These are phyloP conservation scores for Pachydiplax longipennis DNA, from an alignment of 2,888 invertebrate species.

Conservation along the genomic window DNA sequence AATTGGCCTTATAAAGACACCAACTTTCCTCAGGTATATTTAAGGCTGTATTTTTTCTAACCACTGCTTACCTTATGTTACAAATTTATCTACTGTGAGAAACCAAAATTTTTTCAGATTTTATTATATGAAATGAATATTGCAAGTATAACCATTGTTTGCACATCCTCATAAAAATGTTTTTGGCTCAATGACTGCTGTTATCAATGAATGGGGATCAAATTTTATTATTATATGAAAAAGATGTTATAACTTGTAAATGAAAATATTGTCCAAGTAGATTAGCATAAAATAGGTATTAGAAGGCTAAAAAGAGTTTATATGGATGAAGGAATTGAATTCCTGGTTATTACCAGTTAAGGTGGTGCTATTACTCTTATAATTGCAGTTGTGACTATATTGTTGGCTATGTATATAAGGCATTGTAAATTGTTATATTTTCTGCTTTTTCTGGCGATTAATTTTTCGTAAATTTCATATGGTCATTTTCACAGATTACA, in stretches of 20 bases:
- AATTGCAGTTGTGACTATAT: slow-evolving; percentile 7
- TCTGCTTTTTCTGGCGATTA: not conserved
- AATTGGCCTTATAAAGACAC: slow-evolving; percentile 34
- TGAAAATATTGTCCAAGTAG: not conserved
- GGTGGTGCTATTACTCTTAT: slow-evolving; percentile 30
- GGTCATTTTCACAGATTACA: not conserved
- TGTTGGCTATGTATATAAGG: slow-evolving; percentile 11
- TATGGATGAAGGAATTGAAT: not conserved
- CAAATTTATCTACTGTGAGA: not conserved
- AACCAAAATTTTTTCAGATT: not conserved
- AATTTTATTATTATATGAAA: not conserved
- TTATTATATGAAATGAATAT: not conserved
- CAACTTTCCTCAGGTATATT: slow-evolving; percentile 24
- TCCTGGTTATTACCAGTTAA: not conserved
- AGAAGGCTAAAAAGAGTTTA: not conserved
- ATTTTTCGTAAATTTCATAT: not conserved
- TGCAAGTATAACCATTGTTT: slow-evolving; percentile 10
- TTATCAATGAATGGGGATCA: slow-evolving; percentile 36
- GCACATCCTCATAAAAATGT: not conserved
- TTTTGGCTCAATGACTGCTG: slow-evolving; percentile 16
- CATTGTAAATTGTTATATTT: not conserved
- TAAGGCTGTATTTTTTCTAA: slow-evolving; percentile 36
- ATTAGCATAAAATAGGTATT: not conserved
- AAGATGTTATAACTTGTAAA: not conserved
- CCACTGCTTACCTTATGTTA: slow-evolving; percentile 14